These are phyloP conservation scores for Salmo trutta DNA, from an alignment of 2,797 vertebrate genomes.

Conservation along the genomic window DNA sequence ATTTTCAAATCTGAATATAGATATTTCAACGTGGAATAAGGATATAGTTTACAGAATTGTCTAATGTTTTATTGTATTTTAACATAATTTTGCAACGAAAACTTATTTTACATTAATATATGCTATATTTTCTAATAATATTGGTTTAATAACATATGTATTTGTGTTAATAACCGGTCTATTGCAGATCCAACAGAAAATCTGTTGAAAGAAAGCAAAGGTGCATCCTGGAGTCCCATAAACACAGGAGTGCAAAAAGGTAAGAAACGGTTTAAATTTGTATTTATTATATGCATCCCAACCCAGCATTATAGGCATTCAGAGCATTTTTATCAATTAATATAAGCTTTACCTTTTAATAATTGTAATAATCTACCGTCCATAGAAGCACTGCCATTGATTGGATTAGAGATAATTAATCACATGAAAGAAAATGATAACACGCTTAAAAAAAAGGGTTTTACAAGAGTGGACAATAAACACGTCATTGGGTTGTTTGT, in stretches of 20 bases:
- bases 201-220: slow-evolving; percentile 94
- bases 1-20: slow-evolving; percentile 7
- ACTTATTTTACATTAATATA: too few relatives aligned
- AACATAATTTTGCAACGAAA: too few relatives aligned
- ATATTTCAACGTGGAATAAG: neutral
- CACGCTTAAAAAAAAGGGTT: too few relatives aligned
- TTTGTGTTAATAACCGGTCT: slow-evolving; percentile 30
- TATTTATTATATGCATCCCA: neutral
- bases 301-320: neutral
- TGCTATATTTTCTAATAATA: neutral
- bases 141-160: neutral
- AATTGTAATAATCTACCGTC: neutral
- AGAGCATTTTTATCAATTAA: neutral
- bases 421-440: neutral
- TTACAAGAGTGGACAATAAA: neutral
- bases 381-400: neutral
- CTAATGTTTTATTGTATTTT: too few relatives aligned
- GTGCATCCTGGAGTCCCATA: slow-evolving; percentile 88
- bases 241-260: slow-evolving; percentile 95
- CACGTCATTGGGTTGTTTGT: neutral
- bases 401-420: neutral
- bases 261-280: slow-evolving; percentile 51
- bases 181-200: slow-evolving; percentile 90
- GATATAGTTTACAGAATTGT: neutral
- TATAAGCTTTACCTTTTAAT: too few relatives aligned